These are phyloP conservation scores for Drosophila cardini DNA, from an alignment of 1,140 invertebrate species.

Conservation along the genomic window DNA sequence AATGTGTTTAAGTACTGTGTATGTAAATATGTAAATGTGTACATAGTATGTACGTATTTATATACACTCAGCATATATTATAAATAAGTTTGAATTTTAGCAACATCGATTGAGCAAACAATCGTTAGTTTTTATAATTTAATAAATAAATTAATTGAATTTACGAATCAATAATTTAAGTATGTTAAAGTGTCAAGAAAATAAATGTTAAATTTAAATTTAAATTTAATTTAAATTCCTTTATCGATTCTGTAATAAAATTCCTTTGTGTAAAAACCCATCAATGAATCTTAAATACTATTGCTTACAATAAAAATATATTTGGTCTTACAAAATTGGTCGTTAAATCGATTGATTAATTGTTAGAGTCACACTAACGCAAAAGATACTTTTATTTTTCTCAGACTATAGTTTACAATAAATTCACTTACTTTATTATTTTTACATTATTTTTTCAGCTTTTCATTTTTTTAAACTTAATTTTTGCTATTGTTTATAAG, in stretches of 20 bases:
- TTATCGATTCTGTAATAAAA: too few species aligned
- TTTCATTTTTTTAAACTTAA: neutral
- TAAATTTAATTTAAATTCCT: too few species aligned
- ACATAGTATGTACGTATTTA: neutral
- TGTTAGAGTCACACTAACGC: neutral
- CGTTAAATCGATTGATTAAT: neutral
- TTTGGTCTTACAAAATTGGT: too few species aligned
- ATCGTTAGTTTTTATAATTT: neutral
- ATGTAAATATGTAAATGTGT: neutral
- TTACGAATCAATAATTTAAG: neutral
- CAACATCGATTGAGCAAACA: neutral
- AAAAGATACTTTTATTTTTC: too few species aligned
- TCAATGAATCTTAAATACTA: too few species aligned
- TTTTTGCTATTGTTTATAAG: neutral
- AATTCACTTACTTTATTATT: neutral
- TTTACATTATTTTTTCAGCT: neutral
- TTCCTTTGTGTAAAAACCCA: too few species aligned
- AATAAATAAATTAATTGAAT: neutral
- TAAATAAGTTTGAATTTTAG: neutral
- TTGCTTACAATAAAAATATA: too few species aligned
- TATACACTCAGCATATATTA: neutral
- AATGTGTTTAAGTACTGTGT: slow-evolving; percentile 6
- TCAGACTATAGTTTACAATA: neutral
- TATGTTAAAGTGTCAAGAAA: too few species aligned
- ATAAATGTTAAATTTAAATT: neutral